Evolutionary conservation across 2,797 vertebrate genomes (phyloP).

Genomic region (Sebastes steindachneri): DNA sequence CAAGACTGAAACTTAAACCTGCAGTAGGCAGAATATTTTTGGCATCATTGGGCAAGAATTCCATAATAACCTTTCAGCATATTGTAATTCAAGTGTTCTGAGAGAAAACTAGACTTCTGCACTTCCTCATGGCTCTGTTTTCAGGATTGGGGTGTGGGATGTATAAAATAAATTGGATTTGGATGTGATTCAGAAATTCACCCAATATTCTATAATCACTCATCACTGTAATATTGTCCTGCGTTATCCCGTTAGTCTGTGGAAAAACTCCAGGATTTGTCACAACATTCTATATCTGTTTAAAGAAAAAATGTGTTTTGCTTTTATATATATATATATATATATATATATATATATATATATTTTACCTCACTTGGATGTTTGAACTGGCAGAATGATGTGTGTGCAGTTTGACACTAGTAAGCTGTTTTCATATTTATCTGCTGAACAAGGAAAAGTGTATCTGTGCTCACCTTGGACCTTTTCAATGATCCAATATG

Average conservation of each 20-base stretch:
- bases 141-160: neutral
- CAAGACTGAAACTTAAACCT: no score
- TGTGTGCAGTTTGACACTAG: no score
- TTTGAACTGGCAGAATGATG: no score
- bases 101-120: no score
- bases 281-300: neutral
- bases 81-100: no score
- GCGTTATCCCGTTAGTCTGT: neutral
- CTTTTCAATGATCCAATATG: neutral
- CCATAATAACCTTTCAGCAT: no score
- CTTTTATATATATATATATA: no score
- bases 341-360: no score
- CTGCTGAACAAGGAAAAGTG: neutral
- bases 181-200: neutral
- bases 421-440: neutral
- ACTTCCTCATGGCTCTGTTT: no score
- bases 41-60: no score
- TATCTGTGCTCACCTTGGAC: neutral
- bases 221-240: neutral
- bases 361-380: no score
- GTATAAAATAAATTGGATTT: neutral
- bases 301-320: neutral
- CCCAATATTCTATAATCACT: neutral
- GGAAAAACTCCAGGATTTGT: neutral
- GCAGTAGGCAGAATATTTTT: no score